Percentiles rank a stretch among this genome's conserved stretches.
phyloP scores from a whole-genome alignment of 2,888 invertebrate species.

The Palloptera scutellata region DNA sequence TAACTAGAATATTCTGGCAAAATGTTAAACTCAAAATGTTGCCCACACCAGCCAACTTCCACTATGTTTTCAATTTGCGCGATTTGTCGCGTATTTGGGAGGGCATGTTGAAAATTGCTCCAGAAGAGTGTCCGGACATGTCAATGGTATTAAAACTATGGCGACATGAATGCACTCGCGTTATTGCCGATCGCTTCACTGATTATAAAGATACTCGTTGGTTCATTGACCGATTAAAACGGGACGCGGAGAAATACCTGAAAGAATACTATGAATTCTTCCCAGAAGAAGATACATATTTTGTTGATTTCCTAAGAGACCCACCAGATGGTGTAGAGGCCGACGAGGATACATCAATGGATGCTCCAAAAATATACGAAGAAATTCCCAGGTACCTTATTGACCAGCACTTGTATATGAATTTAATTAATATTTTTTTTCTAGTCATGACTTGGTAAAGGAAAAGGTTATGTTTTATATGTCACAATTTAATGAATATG shows the following conservation, averaged over 20 bases:
- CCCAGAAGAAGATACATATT: conserved; percentile 72
- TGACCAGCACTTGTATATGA: background rate
- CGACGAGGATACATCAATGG: conserved; percentile 77
- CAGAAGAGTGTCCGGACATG: conserved; percentile 70
- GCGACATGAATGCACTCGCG: conserved; percentile 87
- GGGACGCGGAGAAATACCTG: conserved; percentile 69
- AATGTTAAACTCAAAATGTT: conserved; percentile 85
- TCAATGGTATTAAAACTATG: conserved; percentile 72
- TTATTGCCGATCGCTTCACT: conserved; percentile 84
- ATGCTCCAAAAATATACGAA: conserved; percentile 87
- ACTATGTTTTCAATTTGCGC: conserved; percentile 88
- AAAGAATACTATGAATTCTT: conserved; percentile 57
- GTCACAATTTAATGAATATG: conserved; percentile 78
- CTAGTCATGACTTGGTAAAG: conserved; percentile 67
- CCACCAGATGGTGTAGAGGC: conserved; percentile 82
- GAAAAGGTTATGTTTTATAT: conserved; percentile 72
- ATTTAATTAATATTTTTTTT: background rate
- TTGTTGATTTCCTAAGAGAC: conserved; percentile 85
- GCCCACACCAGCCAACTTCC: conserved; percentile 92
- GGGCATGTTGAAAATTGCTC: conserved; percentile 80
- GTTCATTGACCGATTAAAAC: conserved; percentile 74
- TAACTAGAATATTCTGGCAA: conserved; percentile 87
- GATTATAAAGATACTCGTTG: conserved; percentile 71
- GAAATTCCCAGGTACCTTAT: conserved; percentile 72
- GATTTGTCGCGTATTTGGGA: conserved; percentile 93